These are phyloP conservation scores for Sceloporus tristichus DNA, from an alignment of 2,113 vertebrate genomes.

Conservation along the genomic window DNA sequence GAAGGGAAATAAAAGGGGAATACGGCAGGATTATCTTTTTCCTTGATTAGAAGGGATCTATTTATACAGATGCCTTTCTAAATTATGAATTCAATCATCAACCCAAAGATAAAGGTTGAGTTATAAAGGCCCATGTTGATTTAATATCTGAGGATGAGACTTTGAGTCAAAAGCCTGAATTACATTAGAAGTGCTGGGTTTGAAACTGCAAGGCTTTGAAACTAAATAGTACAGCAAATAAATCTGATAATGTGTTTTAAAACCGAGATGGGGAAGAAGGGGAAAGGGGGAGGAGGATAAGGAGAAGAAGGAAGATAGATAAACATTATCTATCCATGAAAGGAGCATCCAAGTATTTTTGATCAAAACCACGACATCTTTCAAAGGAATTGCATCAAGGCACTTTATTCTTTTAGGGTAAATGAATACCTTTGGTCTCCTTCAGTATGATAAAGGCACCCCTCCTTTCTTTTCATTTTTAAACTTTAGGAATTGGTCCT, in stretches of 20 bases:
- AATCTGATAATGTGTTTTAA: constrained; percentile 74
- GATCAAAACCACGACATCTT: constrained; percentile 69
- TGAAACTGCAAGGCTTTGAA: constrained; percentile 73
- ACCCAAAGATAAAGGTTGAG: constrained; percentile 70
- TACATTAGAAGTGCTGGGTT: constrained; percentile 64
- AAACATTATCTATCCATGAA: constrained; percentile 71
- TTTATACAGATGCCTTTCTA: constrained; percentile 68
- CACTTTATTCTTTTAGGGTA: constrained; percentile 62
- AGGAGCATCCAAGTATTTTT: constrained; percentile 70
- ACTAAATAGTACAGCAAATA: constrained; percentile 75
- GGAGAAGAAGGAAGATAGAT: constrained; percentile 44
- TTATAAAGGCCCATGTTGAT: constrained; percentile 73
- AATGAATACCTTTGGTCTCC: constrained; percentile 64
- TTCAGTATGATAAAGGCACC: constrained; percentile 53
- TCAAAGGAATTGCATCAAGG: constrained; percentile 65
- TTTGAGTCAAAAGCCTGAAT: constrained; percentile 73
- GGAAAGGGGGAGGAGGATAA: background rate
- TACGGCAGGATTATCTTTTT: constrained; percentile 46
- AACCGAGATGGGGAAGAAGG: constrained; percentile 41
- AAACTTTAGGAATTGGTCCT: background rate
- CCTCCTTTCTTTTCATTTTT: background rate
- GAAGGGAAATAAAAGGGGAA: background rate
- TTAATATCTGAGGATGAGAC: constrained; percentile 73
- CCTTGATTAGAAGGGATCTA: constrained; percentile 66
- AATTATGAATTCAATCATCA: constrained; percentile 74